These are phyloP conservation scores for Sylvilagus floridanus DNA, from an alignment of 2,797 vertebrate species.

Conservation along the genomic window DNA sequence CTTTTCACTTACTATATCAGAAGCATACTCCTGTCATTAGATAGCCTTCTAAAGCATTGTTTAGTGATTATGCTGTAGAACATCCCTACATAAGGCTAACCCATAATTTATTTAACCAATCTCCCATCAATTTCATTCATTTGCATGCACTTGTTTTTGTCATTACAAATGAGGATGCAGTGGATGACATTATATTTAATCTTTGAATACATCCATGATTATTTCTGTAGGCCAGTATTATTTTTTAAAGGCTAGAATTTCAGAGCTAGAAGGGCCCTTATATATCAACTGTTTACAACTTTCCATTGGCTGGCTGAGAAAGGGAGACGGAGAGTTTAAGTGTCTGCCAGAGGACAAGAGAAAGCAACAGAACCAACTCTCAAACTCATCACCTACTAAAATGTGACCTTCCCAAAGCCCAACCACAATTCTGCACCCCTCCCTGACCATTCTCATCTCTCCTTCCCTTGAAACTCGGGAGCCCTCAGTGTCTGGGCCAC, in stretches of 20 bases:
- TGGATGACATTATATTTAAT: not conserved
- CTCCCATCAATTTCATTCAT: not conserved
- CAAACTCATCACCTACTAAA: slow-evolving; percentile 31
- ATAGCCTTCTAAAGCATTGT: slow-evolving; percentile 28
- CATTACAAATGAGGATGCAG: slow-evolving; percentile 33
- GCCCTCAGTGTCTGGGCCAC: not conserved
- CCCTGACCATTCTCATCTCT: not conserved
- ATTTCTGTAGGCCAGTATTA: slow-evolving; percentile 48
- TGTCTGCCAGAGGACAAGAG: slow-evolving; percentile 49
- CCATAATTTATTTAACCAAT: slow-evolving; percentile 33
- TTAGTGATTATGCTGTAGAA: not conserved
- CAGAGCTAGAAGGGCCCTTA: slow-evolving; percentile 23
- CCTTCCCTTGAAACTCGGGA: slow-evolving; percentile 40
- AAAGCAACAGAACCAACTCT: slow-evolving; percentile 16
- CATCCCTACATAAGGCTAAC: not conserved
- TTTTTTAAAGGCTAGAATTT: slow-evolving; percentile 53
- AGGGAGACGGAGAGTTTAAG: not conserved
- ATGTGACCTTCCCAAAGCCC: slow-evolving; percentile 47
- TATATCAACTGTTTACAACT: not conserved
- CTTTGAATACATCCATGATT: slow-evolving; percentile 15
- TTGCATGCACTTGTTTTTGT: slow-evolving; percentile 32
- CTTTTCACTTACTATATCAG: slow-evolving; percentile 3
- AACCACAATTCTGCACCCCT: slow-evolving; percentile 7
- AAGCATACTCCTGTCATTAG: slow-evolving; percentile 32
- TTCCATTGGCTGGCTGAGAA: not conserved